Evolutionary conservation across 2,888 invertebrate genomes (phyloP), one percentile per base, ranked within the genome.

Genomic region (Dryadula phaetusa): DNA sequence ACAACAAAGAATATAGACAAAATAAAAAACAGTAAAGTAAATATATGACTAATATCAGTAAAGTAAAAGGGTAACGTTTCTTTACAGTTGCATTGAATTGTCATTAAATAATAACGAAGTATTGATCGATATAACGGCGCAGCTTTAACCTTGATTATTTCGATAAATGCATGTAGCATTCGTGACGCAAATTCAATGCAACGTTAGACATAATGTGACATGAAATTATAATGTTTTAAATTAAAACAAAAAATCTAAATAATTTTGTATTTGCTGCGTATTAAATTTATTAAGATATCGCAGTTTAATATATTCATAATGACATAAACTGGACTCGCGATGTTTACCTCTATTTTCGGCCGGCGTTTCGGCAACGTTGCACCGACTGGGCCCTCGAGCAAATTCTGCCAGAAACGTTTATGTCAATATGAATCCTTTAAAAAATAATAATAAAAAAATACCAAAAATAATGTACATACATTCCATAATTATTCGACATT

Each of bases 341-440:
- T 52, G 10, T 32, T 52, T 52, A 52, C 52, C 52, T 52, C 52
- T 52, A 52, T 32, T 52, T 52, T 52, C 52, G 52, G 16, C 52
- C 52, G 52, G 28, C 52, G 52, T 52, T 52, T 52, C 16, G 52
- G 52, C 52, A 52, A 28, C 28, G 52, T 52, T 16, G 28, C 52
- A 25, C 52, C 52, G 52, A 52, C 28, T 28, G 52, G 52, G 52
- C 28, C 52, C 52, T 52, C 52, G 52, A 52, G 28, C 52, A 52
- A 52, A 52, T 10, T 52, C 52, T 52, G 52, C 52, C 52, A n/a
- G 52, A 52, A 52, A 52, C 32, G 52, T 52, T 52, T 52, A 52
- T 52, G 52, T 52, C 52, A 52, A 32, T 52, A 52, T 52, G 28
- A 52, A 52, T 28, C 52, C 52, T 52, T n/a, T 32, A 32, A 16